Evolutionary conservation across 2,113 vertebrate genomes (phyloP).

Genomic region (Colossoma macropomum): DNA sequence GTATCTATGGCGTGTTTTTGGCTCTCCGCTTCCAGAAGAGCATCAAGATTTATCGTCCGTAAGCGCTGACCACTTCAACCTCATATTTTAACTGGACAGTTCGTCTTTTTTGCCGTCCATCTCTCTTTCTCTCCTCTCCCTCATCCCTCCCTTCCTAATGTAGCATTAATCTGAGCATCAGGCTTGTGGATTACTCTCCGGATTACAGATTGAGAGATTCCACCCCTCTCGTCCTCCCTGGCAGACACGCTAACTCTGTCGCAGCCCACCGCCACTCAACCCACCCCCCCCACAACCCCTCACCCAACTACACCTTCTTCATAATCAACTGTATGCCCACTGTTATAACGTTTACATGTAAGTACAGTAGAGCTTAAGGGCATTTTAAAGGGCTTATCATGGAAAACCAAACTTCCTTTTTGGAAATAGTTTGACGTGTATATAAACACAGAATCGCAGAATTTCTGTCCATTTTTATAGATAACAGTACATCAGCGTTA

Average conservation of each 20-base stretch:
- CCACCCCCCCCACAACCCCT: background rate
- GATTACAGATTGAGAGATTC: constrained; percentile 78
- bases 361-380: too few relatives aligned
- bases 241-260: constrained; percentile 59
- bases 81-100: constrained; percentile 38
- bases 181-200: constrained; percentile 77
- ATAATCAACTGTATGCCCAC: too few relatives aligned
- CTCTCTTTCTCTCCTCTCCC: constrained; percentile 36
- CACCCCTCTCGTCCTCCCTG: constrained; percentile 53
- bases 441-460: too few relatives aligned
- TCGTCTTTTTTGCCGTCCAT: constrained; percentile 60
- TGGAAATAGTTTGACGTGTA: too few relatives aligned
- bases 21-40: background rate
- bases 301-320: too few relatives aligned
- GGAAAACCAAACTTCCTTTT: too few relatives aligned
- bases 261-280: constrained; percentile 11
- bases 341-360: too few relatives aligned
- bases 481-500: too few relatives aligned
- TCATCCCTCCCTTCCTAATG: constrained; percentile 56
- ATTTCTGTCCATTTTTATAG: too few relatives aligned
- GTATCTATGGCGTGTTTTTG: background rate
- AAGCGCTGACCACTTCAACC: constrained; percentile 46
- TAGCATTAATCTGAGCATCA: constrained; percentile 81
- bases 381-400: too few relatives aligned
- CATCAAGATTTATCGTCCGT: constrained; percentile 24